Percentiles rank a stretch among this genome's conserved stretches.
Evolutionary conservation across 2,113 vertebrate genomes (phyloP).

Genomic region (Melanostigma gelatinosum): DNA sequence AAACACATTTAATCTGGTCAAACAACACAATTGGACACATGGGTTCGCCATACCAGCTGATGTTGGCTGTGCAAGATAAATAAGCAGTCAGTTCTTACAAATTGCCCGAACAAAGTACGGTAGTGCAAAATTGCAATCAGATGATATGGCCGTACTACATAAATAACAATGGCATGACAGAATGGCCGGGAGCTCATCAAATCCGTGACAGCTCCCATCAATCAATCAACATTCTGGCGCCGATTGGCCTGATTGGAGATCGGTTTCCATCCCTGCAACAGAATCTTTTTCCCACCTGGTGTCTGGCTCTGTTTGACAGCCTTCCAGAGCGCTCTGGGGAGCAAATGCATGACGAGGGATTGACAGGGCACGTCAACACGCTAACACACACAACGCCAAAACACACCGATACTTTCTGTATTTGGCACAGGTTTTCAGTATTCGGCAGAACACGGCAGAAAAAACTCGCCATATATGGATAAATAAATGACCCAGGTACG

Average conservation of each 20-base stretch:
- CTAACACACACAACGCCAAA: constrained; percentile 27
- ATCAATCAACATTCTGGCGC: constrained; percentile 72
- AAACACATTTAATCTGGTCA: constrained; percentile 68
- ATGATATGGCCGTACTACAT: constrained; percentile 64
- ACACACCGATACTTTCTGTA: constrained; percentile 39
- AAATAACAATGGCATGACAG: constrained; percentile 73
- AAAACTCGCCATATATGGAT: background rate
- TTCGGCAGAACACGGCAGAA: constrained; percentile 35
- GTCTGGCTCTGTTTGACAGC: constrained; percentile 59
- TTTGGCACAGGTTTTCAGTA: constrained; percentile 11
- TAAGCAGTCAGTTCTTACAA: constrained; percentile 72
- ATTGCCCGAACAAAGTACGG: constrained; percentile 72
- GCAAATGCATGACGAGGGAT: constrained; percentile 40
- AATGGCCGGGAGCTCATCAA: constrained; percentile 69
- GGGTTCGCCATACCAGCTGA: constrained; percentile 54
- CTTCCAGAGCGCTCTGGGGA: constrained; percentile 60
- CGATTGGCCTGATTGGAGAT: constrained; percentile 78
- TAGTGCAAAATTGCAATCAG: constrained; percentile 80
- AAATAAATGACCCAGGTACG: background rate
- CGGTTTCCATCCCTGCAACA: constrained; percentile 66
- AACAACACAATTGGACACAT: constrained; percentile 59
- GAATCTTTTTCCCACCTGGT: constrained; percentile 72
- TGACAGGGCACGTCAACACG: constrained; percentile 64
- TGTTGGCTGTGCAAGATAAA: constrained; percentile 70
- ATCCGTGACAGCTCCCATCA: constrained; percentile 76